Percentiles rank a stretch among this genome's conserved stretches.
Conservation (phyloP, 35 echinoderm and acorn worm species). For the Apostichopus japonicus region DNA sequence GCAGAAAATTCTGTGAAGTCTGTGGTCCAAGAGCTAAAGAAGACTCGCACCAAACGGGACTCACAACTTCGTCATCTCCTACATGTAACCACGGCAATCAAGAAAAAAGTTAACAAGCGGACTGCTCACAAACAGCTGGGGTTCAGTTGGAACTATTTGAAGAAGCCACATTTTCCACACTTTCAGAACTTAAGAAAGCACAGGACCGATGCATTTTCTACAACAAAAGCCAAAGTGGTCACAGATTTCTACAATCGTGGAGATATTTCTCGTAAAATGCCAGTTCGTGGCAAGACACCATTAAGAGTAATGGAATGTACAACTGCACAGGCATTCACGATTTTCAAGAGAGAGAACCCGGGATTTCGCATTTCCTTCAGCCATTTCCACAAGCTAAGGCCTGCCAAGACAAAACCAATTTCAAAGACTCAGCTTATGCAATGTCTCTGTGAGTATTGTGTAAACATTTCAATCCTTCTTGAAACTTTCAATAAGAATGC, state of each 20-base stretch:
- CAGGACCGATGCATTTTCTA: conserved; percentile 29
- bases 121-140: conserved; percentile 51
- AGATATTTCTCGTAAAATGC: conserved; percentile 60
- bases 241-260: conserved; percentile 45
- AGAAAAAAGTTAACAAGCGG: conserved; percentile 36
- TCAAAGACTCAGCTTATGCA: conserved; percentile 8
- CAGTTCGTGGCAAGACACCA: conserved; percentile 27
- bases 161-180: background rate
- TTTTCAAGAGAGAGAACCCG: conserved; percentile 60
- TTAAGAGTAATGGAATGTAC: conserved; percentile 64
- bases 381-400: conserved; percentile 55
- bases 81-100: conserved; percentile 27
- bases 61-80: conserved; percentile 32
- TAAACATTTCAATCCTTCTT: conserved; percentile 14
- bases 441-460: conserved; percentile 63
- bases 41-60: conserved; percentile 40
- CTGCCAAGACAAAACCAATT: conserved; percentile 48
- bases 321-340: background rate
- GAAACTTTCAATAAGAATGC: too few species aligned
- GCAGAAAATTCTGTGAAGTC: conserved; percentile 29
- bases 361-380: conserved; percentile 36
- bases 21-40: background rate
- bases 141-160: conserved; percentile 17
- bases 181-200: conserved; percentile 10
- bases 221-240: conserved; percentile 12